phyloP scores from a whole-genome alignment of 2,888 invertebrate genomes.

The Microplitis deprimator region DNA sequence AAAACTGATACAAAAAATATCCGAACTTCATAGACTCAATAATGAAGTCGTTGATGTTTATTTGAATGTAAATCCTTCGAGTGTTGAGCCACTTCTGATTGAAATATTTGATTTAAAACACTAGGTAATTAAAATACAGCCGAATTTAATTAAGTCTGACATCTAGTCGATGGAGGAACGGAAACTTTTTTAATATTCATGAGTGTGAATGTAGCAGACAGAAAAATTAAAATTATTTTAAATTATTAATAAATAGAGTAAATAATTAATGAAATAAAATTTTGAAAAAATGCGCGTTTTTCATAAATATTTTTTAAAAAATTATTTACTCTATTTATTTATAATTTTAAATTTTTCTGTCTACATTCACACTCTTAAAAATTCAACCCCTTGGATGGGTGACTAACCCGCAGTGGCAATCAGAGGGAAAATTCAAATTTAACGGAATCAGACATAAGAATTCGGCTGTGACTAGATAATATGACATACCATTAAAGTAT shows the following conservation, averaged over 20 bases:
- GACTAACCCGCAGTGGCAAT: not conserved
- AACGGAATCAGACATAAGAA: not conserved
- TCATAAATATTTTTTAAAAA: too few relatives aligned
- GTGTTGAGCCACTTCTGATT: conserved; percentile 92
- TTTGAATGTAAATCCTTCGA: conserved; percentile 91
- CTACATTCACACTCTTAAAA: too few relatives aligned
- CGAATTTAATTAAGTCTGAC: too few relatives aligned
- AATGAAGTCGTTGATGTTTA: conserved; percentile 94
- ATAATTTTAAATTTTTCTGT: not conserved
- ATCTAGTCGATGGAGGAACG: too few relatives aligned
- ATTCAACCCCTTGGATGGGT: too few relatives aligned
- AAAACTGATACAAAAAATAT: conserved; percentile 91
- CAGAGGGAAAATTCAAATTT: not conserved
- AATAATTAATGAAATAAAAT: not conserved
- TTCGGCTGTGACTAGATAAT: not conserved
- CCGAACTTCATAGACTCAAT: conserved; percentile 89
- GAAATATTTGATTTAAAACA: conserved; percentile 95
- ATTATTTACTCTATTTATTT: too few relatives aligned
- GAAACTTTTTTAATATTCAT: not conserved
- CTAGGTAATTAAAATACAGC: not conserved
- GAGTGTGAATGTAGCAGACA: too few relatives aligned
- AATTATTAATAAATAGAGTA: not conserved
- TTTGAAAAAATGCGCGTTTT: not conserved
- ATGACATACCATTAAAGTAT: too few relatives aligned
- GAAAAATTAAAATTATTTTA: too few relatives aligned